Base-by-base conservation (phyloP, 2,888 invertebrate species). In the Branchellion lobata region DNA sequence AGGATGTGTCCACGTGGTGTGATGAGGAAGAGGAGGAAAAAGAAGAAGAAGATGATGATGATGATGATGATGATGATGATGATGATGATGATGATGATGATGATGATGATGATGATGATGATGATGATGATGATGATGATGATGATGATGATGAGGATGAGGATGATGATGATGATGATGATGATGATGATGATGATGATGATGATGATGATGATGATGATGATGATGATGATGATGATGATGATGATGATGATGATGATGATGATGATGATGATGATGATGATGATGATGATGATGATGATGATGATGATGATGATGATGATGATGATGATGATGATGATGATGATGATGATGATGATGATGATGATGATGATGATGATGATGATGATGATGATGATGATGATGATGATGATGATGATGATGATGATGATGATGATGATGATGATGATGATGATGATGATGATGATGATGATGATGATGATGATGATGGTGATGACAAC, bases 351-450 rank as follows among this genome's bases (percentile, higher is more conserved):
- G 34, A 69, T 69, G 29, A 27, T 69, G 8, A 69, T 69, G 5
- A 21, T 69, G 31, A 69, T 69, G 33, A 69, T 69, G 8, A 34
- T 34, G 34, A 34, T 69, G 8, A 34, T 69, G 69, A 69, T 34
- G 8, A 69, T 69, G 31, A 34, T 69, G 29, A 69, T 69, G 29
- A 34, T 34, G 34, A 31, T 34, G 29, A 69, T 33, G 31, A 69
- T 29, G 14, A 69, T 69, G 69, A 69, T 69, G 69, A 69, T 69
- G 69, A 69, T 40, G 40, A 31, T 69, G 34, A 34, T 29, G 14
- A 69, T 69, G 69, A 69, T 69, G 69, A 69, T n/a, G 61, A 69
- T 69, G 69, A 69, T 29, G 69, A 34, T 69, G 69, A 34, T 69
- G 34, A 34, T 69, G 69, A 69, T 69, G 34, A 34, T 29, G 69